These are phyloP conservation scores for Chiloscyllium plagiosum DNA, from an alignment of 2,113 vertebrate genomes.

Conservation along the genomic window DNA sequence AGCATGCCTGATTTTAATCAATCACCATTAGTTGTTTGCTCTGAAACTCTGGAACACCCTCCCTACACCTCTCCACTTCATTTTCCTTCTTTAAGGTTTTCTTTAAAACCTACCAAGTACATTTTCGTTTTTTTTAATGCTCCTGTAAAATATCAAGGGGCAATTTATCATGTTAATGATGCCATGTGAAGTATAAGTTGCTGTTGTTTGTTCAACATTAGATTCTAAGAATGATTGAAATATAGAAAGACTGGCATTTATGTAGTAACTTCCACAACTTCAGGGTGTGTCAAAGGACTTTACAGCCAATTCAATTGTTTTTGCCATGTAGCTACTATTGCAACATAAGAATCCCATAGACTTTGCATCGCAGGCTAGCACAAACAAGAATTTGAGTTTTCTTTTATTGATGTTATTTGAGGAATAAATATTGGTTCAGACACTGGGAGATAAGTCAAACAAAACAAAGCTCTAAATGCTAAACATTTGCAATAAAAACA, in stretches of 20 bases:
- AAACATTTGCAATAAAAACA: not conserved
- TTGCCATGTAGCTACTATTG: not conserved
- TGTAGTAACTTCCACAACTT: not conserved
- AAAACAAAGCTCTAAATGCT: not conserved
- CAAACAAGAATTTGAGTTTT: not conserved
- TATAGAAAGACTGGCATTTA: not conserved
- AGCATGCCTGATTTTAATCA: no score
- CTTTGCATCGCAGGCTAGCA: not conserved
- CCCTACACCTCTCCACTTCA: no score
- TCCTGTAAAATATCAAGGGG: no score
- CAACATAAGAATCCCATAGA: not conserved
- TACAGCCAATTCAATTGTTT: not conserved
- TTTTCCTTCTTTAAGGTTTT: no score
- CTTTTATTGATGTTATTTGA: not conserved
- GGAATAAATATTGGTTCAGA: not conserved
- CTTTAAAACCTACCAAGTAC: no score
- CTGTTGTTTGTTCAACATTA: not conserved
- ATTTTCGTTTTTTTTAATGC: no score
- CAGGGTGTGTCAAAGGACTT: not conserved
- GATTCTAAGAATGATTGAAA: not conserved
- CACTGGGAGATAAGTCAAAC: not conserved
- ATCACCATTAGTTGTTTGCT: no score
- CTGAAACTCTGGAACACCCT: no score
- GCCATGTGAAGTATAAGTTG: no score
- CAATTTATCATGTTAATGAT: no score